phyloP scores from a whole-genome alignment of 2,888 invertebrate species.

The Heliconius sara region DNA sequence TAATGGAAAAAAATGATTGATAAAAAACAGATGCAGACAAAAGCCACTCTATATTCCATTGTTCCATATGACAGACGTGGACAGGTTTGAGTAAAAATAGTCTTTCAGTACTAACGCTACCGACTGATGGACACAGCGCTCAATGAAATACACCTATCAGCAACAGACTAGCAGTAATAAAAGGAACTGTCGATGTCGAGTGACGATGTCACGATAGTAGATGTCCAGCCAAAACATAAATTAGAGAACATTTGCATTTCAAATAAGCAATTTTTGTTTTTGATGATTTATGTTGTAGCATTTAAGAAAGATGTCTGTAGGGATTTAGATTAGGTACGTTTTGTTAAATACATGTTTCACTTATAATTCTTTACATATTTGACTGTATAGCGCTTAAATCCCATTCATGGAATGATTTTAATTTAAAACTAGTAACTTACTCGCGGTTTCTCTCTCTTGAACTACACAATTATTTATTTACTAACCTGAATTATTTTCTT shows the following conservation, averaged over 20 bases:
- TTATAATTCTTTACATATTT: neutral
- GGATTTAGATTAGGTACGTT: neutral
- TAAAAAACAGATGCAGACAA: conserved; percentile 14
- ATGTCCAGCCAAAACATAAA: neutral
- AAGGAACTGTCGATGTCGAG: conserved; percentile 21
- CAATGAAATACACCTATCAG: conserved; percentile 67
- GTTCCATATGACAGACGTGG: conserved; percentile 67
- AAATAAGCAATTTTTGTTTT: neutral
- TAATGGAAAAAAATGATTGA: conserved; percentile 3
- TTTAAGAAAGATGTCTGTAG: neutral
- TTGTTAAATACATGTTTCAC: neutral
- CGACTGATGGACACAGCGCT: conserved; percentile 79
- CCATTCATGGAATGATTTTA: neutral
- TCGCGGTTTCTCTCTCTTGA: too few relatives aligned
- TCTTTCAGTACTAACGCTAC: conserved; percentile 67
- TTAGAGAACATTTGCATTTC: neutral
- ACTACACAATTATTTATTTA: too few relatives aligned
- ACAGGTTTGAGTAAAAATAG: conserved; percentile 82
- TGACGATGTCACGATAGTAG: conserved; percentile 11
- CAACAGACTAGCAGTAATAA: conserved; percentile 19
- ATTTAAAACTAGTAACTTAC: neutral
- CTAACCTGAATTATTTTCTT: too few relatives aligned
- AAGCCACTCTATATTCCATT: conserved; percentile 19
- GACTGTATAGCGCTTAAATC: neutral
- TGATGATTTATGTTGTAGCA: neutral